A percentile compares a stretch with the other conserved stretches of the same genome.
phyloP scores from a whole-genome alignment of 2,113 vertebrate genomes.

The Nipponia nippon region DNA sequence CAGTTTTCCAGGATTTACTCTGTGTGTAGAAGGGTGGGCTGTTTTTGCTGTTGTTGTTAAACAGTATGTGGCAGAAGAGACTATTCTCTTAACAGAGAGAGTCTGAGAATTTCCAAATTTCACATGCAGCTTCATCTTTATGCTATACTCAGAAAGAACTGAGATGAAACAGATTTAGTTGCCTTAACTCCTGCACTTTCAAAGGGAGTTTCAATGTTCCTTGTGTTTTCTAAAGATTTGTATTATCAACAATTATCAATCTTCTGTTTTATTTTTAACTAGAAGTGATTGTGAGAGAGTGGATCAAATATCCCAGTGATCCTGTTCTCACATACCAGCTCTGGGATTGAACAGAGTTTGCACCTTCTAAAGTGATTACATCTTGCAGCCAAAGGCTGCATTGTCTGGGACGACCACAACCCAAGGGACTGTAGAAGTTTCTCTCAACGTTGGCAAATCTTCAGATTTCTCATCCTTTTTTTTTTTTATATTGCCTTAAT shows the following conservation, averaged over 20 bases:
- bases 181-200: neutral
- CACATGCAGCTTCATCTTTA: neutral
- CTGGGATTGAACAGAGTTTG: neutral
- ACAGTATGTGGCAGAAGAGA: neutral
- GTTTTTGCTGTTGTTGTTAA: neutral
- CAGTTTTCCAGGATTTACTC: neutral
- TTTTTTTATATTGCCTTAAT: neutral
- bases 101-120: neutral
- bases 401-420: neutral
- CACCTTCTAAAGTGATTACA: neutral
- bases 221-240: neutral
- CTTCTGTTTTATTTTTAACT: neutral
- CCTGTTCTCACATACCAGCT: neutral
- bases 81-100: neutral
- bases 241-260: neutral
- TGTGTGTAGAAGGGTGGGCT: neutral
- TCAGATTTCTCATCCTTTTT: neutral
- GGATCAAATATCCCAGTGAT: neutral
- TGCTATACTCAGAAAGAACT: neutral
- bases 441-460: neutral
- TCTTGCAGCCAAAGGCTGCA: neutral
- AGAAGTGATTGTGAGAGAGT: neutral
- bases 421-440: neutral
- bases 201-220: neutral
- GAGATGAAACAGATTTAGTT: neutral